These are phyloP conservation scores for Tamias sibiricus DNA, from an alignment of 2,113 vertebrate genomes.

Conservation along the genomic window DNA sequence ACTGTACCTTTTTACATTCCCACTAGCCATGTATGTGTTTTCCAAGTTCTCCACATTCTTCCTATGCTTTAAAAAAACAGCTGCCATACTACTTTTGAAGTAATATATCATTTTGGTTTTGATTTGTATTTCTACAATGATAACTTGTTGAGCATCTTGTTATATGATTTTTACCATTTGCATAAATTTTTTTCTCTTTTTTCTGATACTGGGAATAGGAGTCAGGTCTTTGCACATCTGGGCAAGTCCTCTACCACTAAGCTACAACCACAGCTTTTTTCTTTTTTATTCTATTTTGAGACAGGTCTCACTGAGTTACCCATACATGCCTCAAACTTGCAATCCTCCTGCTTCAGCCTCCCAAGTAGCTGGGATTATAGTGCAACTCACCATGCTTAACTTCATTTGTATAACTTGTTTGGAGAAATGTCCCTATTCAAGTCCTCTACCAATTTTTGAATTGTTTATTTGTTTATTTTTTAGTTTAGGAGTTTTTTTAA, in stretches of 20 bases:
- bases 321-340: background rate
- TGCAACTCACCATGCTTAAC: background rate
- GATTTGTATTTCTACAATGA: background rate
- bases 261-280: background rate
- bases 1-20: background rate
- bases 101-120: background rate
- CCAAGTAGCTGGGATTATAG: background rate
- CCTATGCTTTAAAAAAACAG: background rate
- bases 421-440: background rate
- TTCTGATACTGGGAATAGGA: background rate
- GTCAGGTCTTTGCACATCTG: background rate
- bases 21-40: rapidly evolving
- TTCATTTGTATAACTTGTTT: background rate
- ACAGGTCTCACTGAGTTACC: background rate
- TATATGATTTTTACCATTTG: background rate
- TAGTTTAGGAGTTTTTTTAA: background rate
- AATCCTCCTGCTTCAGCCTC: background rate
- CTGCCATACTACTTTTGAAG: background rate
- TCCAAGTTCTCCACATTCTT: background rate
- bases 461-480: background rate
- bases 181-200: background rate
- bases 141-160: background rate
- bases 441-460: background rate
- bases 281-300: background rate
- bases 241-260: too few relatives aligned